Conservation (phyloP, 2,113 vertebrate species). For the Hemiprocne comata region DNA sequence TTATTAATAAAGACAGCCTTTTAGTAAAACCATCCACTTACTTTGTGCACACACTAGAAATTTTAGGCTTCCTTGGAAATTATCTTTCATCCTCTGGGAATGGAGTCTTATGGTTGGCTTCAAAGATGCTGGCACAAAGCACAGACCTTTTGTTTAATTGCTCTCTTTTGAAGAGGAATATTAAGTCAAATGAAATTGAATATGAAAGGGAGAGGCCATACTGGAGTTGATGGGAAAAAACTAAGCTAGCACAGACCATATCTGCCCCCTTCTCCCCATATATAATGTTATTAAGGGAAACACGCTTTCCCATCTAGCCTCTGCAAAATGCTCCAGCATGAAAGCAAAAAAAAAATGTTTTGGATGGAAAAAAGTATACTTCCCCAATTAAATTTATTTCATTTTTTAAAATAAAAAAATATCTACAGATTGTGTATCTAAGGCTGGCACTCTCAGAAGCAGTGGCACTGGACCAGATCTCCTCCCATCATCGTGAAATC, state of each 20-base stretch:
- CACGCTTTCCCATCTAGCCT: neutral
- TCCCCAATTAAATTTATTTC: neutral
- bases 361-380: neutral
- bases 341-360: neutral
- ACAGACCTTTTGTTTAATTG: slow-evolving; percentile 16
- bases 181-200: slow-evolving; percentile 35
- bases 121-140: slow-evolving; percentile 44
- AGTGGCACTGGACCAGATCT: neutral
- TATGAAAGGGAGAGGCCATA: slow-evolving; percentile 3
- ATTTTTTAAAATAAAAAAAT: neutral
- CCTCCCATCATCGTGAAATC: neutral
- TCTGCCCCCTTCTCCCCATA: neutral
- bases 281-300: neutral
- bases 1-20: slow-evolving; percentile 22
- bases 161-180: slow-evolving; percentile 32
- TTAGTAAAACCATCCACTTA: slow-evolving; percentile 24
- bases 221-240: neutral
- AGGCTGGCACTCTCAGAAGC: neutral
- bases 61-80: slow-evolving; percentile 6
- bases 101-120: slow-evolving; percentile 23
- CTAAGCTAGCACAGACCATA: neutral
- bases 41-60: neutral
- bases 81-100: slow-evolving; percentile 58
- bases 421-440: neutral
- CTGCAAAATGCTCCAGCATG: neutral